Base-by-base conservation (phyloP, 2,888 invertebrate species). In the Cabera pusaria region DNA sequence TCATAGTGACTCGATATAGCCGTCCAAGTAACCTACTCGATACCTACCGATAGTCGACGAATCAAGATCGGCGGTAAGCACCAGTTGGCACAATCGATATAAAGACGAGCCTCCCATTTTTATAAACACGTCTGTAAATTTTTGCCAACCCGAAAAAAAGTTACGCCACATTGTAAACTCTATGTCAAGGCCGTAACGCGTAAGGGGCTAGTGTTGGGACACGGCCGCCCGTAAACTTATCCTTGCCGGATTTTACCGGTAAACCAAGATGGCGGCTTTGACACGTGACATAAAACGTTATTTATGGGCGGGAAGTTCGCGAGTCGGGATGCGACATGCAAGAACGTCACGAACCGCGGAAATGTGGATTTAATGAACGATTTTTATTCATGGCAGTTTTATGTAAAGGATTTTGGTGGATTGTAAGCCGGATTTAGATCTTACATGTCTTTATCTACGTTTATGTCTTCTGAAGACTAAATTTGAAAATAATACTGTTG, bases 51-150 rank as follows among this genome's bases (percentile, higher is more conserved):
- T 81, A 71, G 68, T 67, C 66, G 67, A 77, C 67, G 69, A 79
- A 81, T 84, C 72, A 72, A 77, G 84, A 84, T 79, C 76, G 70
- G 87, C 51, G 88, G 73, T 71, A 78, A 85, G 87, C 86, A 85
- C 88, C 68, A 78, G 80, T 77, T 86, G 88, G 87, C 73, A 88
- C 88, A 87, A 87, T 88, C 88, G 75, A 87, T 87, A 84, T 53
- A 41, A 62, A 74, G 72, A 76, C 73, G 67, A 71, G 60, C 60
- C 67, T 67, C 73, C 70, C 64, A 65, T 72, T 81, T 84, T 85
- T 82, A 71, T 71, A 64, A 59, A 59, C 55, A 56, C 49, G 49
- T 51, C 45, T 46, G 39, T 53, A 47, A 63, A 58, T 60, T 58
- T 62, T 63, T 54, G 57, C 54, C 41, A 39, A 39, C 49, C 31